Evolutionary conservation across 2,113 vertebrate species (phyloP), one percentile per base, ranked within the genome.

Genomic region (Martes martes): DNA sequence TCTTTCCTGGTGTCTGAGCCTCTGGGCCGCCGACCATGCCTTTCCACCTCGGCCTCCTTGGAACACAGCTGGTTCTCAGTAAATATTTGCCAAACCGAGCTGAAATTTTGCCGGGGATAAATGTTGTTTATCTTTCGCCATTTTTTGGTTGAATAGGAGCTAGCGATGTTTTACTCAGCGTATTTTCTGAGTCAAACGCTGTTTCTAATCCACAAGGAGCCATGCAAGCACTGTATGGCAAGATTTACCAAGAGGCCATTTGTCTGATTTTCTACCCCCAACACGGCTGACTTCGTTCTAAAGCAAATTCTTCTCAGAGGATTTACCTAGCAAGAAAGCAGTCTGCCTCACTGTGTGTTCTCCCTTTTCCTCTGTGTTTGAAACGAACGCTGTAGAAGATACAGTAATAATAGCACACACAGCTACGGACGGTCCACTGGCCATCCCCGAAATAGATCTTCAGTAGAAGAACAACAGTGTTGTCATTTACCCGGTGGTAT

Each of bases 361-460:
- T 71, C 95, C 81, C 78, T 67, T 88, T 65, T 65, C 89, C 90
- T 92, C 76, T 81, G 33, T 36, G 36, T 89, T 94, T 33, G 78
- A 84, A 87, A 65, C 39, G 76, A 81, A 82, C 16, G 50, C 91
- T 83, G 42, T 83, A 94, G 89, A 94, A 91, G 80, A 7, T 91
- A 85, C 67, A 21, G 80, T 92, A 98, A 94, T 61, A 33, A 88
- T 94, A 90, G 96, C 96, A 82, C 59, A 86, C 65, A n/a, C 97
- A 94, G 88, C 94, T 63, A 1, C 73, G 50, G 76, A 81, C 79
- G 94, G 90, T 96, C 78, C n/a, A 96, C 95, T 76, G 78, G 57
- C 55, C 21, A 45, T 92, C 76, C 97, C 97, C 83, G 95, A 98
- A 98, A 98, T 87, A 89, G 98, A 84, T 89, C 94, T 97, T 94